These are phyloP conservation scores for Thalpophila matura DNA, from an alignment of 2,888 invertebrate genomes.

Conservation along the genomic window DNA sequence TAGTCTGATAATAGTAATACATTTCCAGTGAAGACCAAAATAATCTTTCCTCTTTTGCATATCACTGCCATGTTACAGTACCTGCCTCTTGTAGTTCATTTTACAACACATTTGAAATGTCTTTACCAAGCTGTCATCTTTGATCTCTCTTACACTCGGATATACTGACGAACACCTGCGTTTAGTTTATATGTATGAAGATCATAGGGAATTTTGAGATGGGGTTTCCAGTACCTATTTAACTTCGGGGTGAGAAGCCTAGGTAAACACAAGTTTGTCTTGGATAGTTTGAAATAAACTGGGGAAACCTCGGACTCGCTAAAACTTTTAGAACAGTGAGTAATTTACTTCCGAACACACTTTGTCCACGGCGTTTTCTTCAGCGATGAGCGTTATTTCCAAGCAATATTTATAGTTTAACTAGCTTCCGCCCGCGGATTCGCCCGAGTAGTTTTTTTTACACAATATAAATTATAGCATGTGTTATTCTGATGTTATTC, in stretches of 20 bases:
- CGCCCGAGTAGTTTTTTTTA: no score
- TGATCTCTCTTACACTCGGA: conserved; percentile 41
- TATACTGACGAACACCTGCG: conserved; percentile 12
- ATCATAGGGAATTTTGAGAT: neutral
- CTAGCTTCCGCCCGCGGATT: no score
- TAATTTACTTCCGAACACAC: no score
- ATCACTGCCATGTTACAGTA: conserved; percentile 28
- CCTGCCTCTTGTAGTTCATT: conserved; percentile 9
- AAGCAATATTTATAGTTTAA: no score
- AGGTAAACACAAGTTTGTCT: neutral
- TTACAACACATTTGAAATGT: conserved; percentile 30
- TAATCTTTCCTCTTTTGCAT: conserved; percentile 21
- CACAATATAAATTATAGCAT: no score
- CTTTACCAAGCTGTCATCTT: conserved; percentile 37
- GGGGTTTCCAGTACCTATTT: neutral
- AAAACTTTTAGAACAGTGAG: no score
- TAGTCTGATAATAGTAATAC: conserved; percentile 29
- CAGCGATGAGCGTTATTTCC: no score
- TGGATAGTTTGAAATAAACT: neutral
- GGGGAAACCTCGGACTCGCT: neutral
- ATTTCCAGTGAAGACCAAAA: conserved; percentile 21
- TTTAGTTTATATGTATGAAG: neutral
- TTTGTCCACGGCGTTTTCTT: no score
- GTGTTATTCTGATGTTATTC: no score
- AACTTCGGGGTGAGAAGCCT: neutral